These are phyloP conservation scores for Protomyctophum bolini DNA, from an alignment of 2,113 vertebrate species.

Conservation along the genomic window DNA sequence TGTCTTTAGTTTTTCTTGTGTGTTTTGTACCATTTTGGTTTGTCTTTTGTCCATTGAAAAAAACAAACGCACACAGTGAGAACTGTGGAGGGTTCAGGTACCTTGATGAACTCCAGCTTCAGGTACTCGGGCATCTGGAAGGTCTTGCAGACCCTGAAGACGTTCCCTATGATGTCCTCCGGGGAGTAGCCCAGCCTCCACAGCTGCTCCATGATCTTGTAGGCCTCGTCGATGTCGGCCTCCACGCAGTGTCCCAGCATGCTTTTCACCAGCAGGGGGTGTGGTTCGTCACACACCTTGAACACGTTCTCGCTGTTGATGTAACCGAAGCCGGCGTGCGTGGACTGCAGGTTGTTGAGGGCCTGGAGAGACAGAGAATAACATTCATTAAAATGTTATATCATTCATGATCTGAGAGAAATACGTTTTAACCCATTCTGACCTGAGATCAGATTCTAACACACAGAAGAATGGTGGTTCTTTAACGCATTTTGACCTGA, in stretches of 20 bases:
- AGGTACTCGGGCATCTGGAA: conserved; percentile 95
- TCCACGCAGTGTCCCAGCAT: conserved; percentile 93
- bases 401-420: too few relatives aligned
- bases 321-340: conserved; percentile 91
- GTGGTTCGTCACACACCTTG: conserved; percentile 97
- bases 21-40: too few relatives aligned
- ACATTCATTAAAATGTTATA: too few relatives aligned
- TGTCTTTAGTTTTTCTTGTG: too few relatives aligned
- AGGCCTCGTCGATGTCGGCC: conserved; percentile 89
- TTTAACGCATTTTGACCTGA: too few relatives aligned
- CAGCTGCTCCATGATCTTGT: conserved; percentile 94
- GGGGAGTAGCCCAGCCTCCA: conserved; percentile 97
- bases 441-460: too few relatives aligned
- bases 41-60: too few relatives aligned
- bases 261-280: conserved; percentile 94
- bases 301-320: conserved; percentile 98
- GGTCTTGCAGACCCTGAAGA: conserved; percentile 97
- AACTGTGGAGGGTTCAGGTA: conserved; percentile 51
- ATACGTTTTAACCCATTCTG: too few relatives aligned
- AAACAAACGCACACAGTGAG: too few relatives aligned
- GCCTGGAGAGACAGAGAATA: conserved; percentile 75
- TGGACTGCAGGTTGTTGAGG: conserved; percentile 96
- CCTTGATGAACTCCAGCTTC: conserved; percentile 98
- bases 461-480: too few relatives aligned
- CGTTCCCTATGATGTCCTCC: conserved; percentile 95